phyloP scores from a whole-genome alignment of 1,140 invertebrate genomes.

The Hyles vespertilio region DNA sequence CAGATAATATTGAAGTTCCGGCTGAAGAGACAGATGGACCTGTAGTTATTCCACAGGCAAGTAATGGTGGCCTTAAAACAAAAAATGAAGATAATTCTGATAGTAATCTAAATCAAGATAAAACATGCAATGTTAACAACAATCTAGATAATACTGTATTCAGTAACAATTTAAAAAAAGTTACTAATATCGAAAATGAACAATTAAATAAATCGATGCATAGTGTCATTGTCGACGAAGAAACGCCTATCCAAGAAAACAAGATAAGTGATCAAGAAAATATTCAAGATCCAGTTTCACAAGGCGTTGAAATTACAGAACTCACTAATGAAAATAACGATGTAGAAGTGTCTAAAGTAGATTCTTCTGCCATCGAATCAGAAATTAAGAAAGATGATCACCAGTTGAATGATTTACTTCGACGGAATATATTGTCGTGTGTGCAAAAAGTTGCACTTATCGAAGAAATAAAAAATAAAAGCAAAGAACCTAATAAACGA shows the following conservation, averaged over 20 bases:
- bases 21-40: conserved; percentile 29
- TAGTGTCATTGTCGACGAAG: conserved; percentile 37
- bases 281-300: not conserved
- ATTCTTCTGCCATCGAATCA: conserved; percentile 4
- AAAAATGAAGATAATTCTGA: conserved; percentile 18
- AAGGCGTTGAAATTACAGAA: conserved; percentile 12
- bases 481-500: conserved; percentile 34
- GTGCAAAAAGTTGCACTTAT: conserved; percentile 64
- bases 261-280: conserved; percentile 23
- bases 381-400: conserved; percentile 48
- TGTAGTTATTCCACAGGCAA: conserved; percentile 5
- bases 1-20: conserved; percentile 49
- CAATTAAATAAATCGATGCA: conserved; percentile 61
- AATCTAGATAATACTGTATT: conserved; percentile 32
- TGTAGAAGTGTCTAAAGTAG: conserved; percentile 15
- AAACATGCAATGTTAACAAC: conserved; percentile 34
- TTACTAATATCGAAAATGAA: conserved; percentile 67
- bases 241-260: conserved; percentile 25
- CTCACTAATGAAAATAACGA: conserved; percentile 6
- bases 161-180: conserved; percentile 56
- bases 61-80: conserved; percentile 3
- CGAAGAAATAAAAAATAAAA: conserved; percentile 62
- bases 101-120: conserved; percentile 29
- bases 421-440: conserved; percentile 67
- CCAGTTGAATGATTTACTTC: conserved; percentile 52